Conservation (phyloP, 2,888 invertebrate genomes). For the Cetonia aurata region DNA sequence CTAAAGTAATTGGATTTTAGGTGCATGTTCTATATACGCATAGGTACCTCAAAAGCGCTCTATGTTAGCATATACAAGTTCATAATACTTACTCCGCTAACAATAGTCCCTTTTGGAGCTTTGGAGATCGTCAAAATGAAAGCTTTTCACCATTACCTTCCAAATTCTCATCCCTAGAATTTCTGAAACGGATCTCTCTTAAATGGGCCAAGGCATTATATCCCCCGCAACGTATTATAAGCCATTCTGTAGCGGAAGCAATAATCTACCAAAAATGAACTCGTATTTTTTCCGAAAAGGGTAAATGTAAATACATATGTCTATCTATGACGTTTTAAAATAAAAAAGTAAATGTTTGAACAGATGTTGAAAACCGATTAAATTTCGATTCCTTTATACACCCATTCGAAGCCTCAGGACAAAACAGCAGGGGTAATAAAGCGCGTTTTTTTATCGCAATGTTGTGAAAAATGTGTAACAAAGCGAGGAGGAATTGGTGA, state of each 20-base stretch:
- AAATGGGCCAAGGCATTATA: neutral
- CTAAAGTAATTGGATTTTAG: too few relatives aligned
- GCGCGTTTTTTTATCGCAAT: too few relatives aligned
- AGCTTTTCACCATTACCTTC: conserved; percentile 4
- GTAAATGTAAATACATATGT: too few relatives aligned
- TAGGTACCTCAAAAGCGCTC: neutral
- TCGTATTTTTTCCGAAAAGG: too few relatives aligned
- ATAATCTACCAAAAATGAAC: neutral
- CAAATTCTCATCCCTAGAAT: neutral
- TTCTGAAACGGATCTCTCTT: neutral
- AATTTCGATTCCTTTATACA: too few relatives aligned
- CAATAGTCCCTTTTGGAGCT: neutral
- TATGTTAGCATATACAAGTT: neutral
- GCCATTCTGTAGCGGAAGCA: neutral
- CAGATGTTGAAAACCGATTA: too few relatives aligned
- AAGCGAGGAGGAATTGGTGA: too few relatives aligned
- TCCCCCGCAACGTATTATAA: neutral
- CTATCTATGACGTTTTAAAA: too few relatives aligned
- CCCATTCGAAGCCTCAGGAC: too few relatives aligned
- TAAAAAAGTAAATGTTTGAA: too few relatives aligned
- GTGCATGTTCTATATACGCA: neutral
- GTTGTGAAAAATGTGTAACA: too few relatives aligned
- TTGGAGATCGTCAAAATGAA: neutral
- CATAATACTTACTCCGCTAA: neutral
- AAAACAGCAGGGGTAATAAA: too few relatives aligned